Conservation (phyloP, 2,888 invertebrate species). For the Ochlodes sylvanus region DNA sequence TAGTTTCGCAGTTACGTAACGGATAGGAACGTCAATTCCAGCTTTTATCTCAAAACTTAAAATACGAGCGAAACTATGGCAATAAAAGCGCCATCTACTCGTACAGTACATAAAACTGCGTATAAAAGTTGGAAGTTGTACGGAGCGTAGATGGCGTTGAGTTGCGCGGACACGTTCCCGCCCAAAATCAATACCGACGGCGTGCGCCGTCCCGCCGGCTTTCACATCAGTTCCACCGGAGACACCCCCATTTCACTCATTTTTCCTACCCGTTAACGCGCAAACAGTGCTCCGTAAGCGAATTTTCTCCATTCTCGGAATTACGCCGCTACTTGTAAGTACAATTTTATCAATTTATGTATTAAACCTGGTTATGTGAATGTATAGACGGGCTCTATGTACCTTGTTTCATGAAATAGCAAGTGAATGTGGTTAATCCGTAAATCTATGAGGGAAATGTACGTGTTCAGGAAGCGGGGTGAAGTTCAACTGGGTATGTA, state of each 20-base stretch:
- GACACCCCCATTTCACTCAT: slow-evolving; percentile 69
- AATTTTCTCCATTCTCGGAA: slow-evolving; percentile 57
- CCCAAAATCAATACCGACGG: slow-evolving; percentile 79
- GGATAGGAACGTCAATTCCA: slow-evolving; percentile 7
- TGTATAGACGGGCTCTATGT: slow-evolving; percentile 30
- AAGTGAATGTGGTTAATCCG: slow-evolving; percentile 15
- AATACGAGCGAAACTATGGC: slow-evolving; percentile 23
- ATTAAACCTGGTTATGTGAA: slow-evolving; percentile 16
- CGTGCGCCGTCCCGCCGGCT: slow-evolving; percentile 73
- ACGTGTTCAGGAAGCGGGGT: slow-evolving; percentile 53
- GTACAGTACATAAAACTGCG: background rate
- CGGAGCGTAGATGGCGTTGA: slow-evolving; percentile 57
- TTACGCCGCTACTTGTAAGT: slow-evolving; percentile 66
- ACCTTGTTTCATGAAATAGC: slow-evolving; percentile 7
- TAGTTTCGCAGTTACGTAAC: background rate
- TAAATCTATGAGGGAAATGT: slow-evolving; percentile 22
- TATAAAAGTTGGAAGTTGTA: slow-evolving; percentile 43
- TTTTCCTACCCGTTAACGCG: slow-evolving; percentile 63
- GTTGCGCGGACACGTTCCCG: slow-evolving; percentile 62
- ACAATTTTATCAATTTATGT: slow-evolving; percentile 40
- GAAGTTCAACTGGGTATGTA: slow-evolving; percentile 61
- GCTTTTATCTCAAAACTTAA: slow-evolving; percentile 1
- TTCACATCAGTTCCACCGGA: slow-evolving; percentile 72
- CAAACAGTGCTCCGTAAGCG: slow-evolving; percentile 66
- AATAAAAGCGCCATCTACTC: slow-evolving; percentile 39